Evolutionary conservation across 2,113 vertebrate species (phyloP).

Genomic region (Platanista minor): DNA sequence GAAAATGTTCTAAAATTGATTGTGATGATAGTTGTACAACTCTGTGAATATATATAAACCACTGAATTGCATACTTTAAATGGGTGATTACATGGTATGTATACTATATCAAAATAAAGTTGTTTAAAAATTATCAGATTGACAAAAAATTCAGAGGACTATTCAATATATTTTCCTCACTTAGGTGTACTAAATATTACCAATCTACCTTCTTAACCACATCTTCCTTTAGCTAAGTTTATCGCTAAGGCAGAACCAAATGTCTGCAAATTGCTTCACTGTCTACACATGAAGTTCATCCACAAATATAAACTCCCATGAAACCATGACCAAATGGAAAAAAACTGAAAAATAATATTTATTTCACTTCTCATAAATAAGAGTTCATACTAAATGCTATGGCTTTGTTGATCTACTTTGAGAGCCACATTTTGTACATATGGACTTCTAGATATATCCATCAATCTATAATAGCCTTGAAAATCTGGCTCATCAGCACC

Average conservation of each 20-base stretch:
- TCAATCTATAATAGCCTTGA: neutral
- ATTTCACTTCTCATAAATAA: conserved; percentile 14
- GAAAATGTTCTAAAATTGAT: conserved; percentile 26
- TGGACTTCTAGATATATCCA: neutral
- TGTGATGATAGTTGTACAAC: neutral
- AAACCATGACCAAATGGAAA: conserved; percentile 35
- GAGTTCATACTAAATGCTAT: conserved; percentile 9
- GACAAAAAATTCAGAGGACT: neutral
- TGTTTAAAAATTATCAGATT: neutral
- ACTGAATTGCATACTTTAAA: neutral
- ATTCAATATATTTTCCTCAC: conserved; percentile 16
- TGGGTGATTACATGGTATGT: neutral
- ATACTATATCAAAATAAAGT: neutral
- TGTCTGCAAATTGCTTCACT: neutral
- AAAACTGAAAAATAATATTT: neutral
- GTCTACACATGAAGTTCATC: neutral
- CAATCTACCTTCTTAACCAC: neutral
- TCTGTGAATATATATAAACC: neutral
- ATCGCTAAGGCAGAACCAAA: conserved; percentile 9
- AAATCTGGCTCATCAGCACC: conserved; percentile 28
- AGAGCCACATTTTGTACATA: neutral
- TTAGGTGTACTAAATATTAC: neutral
- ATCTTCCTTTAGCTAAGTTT: conserved; percentile 25
- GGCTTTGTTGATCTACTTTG: conserved; percentile 18
- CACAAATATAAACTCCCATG: conserved; percentile 14